Percentiles rank a stretch among this genome's conserved stretches.
phyloP scores from a whole-genome alignment of 1,140 invertebrate species.

The Medauroidea extradentata region DNA sequence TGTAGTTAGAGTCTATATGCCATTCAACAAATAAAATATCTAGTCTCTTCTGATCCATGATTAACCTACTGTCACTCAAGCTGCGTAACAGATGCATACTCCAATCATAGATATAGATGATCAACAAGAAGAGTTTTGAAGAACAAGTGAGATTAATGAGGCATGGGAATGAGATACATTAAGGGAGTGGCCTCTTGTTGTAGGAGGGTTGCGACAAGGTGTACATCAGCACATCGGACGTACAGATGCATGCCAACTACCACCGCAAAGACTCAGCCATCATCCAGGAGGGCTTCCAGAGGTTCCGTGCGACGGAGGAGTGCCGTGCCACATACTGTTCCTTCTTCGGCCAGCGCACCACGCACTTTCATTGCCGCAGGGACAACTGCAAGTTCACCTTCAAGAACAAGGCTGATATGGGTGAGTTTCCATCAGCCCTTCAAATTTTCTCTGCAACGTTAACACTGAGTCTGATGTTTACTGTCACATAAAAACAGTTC shows the following conservation, averaged over 20 bases:
- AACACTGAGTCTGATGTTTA: too few relatives aligned
- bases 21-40: too few relatives aligned
- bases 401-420: slow-evolving; percentile 99
- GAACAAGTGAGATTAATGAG: too few relatives aligned
- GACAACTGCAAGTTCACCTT: slow-evolving; percentile 91
- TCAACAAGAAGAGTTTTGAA: too few relatives aligned
- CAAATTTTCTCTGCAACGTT: too few relatives aligned
- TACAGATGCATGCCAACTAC: slow-evolving; percentile 99
- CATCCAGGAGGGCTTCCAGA: slow-evolving; percentile 92
- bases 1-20: too few relatives aligned
- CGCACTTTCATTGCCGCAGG: slow-evolving; percentile 94
- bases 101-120: too few relatives aligned
- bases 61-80: too few relatives aligned
- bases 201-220: slow-evolving; percentile 92
- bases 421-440: slow-evolving; percentile 57
- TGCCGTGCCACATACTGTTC: slow-evolving; percentile 82
- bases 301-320: slow-evolving; percentile 87
- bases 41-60: too few relatives aligned
- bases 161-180: too few relatives aligned
- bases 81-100: too few relatives aligned
- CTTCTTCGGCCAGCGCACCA: slow-evolving; percentile 93
- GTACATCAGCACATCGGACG: slow-evolving; percentile 97
- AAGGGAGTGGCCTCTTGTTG: slow-evolving; percentile 17
- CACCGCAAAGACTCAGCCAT: slow-evolving; percentile 97
- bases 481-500: too few relatives aligned